Evolutionary conservation across 2,888 invertebrate species (phyloP), one percentile per base, ranked within the genome.

Genomic region (Aelia acuminata): DNA sequence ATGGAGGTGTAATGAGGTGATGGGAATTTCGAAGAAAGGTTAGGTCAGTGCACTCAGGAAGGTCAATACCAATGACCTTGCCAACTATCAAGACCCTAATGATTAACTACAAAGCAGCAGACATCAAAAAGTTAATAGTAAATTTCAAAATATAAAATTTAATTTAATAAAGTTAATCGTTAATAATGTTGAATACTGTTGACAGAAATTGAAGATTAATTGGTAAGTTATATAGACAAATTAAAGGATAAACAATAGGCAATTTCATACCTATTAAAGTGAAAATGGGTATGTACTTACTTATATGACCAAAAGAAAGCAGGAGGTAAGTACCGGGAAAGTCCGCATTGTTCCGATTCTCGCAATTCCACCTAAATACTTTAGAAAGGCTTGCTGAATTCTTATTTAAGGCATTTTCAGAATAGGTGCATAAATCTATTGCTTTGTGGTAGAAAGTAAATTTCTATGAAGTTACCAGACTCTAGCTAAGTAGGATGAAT

Each of bases 21-120:
- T 70, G 63, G 63, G 63, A 70, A 70, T 70, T 70, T 70, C 7
- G 63, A 70, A 70, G 63, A 70, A 35, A 35, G 63, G 63, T 70
- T 18, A 70, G 63, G 63, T 70, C 63, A 35, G 63, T 70, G 63
- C 63, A 35, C 63, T 20, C 35, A 70, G 5, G 57, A 26, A 57
- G 57, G 57, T 57, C 57, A 57, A 57, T 4, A 31, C 18, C 63
- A 15, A 1, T 70, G 63, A 70, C 63, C 63, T 70, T 35, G 63
- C 35, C 2, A 15, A 8, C 63, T 18, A 70, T 35, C 63, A 35
- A 31, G 35, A 70, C 63, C 7, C 43, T 43, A 43, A 43, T n/a
- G n/a, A n/a, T n/a, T n/a, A n/a, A n/a, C n/a, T n/a, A n/a, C n/a
- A 53, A 1, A 26, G n/a, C 53, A 53, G 15, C 13, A 10, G 11